A percentile compares a stretch with the other conserved stretches of the same genome.
Evolutionary conservation across 2,888 invertebrate genomes (phyloP).

Genomic region (Diaphora mendica): DNA sequence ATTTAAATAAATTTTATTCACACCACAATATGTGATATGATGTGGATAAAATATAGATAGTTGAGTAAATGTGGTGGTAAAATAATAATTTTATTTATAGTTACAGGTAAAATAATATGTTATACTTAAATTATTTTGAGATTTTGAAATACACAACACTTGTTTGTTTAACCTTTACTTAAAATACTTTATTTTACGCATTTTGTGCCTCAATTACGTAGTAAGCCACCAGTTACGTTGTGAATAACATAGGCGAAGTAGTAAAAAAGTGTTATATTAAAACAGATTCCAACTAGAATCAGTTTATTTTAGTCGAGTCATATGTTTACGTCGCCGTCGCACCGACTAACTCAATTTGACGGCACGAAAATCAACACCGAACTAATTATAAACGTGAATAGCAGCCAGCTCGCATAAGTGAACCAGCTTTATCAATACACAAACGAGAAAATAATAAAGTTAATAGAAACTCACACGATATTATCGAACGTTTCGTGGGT

Average conservation of each 20-base stretch:
- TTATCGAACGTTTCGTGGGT: constrained; percentile 77
- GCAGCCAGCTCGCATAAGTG: constrained; percentile 54
- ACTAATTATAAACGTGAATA: constrained; percentile 63
- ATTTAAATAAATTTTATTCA: too few species aligned
- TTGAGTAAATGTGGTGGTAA: not conserved
- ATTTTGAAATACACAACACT: not conserved
- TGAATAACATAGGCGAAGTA: constrained; percentile 14
- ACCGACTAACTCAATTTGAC: constrained; percentile 57
- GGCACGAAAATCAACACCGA: constrained; percentile 60
- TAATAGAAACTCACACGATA: constrained; percentile 83
- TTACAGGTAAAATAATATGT: not conserved
- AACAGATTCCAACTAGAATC: constrained; percentile 49
- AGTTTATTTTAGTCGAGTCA: constrained; percentile 69
- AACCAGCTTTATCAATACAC: constrained; percentile 55
- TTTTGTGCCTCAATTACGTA: constrained; percentile 18
- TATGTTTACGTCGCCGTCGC: constrained; percentile 67
- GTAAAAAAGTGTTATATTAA: constrained; percentile 60
- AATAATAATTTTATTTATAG: not conserved
- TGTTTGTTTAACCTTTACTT: not conserved
- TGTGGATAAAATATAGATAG: too few species aligned
- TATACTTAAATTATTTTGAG: not conserved
- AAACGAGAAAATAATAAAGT: constrained; percentile 68
- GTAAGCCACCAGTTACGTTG: constrained; percentile 7
- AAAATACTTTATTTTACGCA: not conserved
- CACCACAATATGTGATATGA: not conserved